phyloP scores from a whole-genome alignment of 2,113 vertebrate species.

The Pedetes capensis region DNA sequence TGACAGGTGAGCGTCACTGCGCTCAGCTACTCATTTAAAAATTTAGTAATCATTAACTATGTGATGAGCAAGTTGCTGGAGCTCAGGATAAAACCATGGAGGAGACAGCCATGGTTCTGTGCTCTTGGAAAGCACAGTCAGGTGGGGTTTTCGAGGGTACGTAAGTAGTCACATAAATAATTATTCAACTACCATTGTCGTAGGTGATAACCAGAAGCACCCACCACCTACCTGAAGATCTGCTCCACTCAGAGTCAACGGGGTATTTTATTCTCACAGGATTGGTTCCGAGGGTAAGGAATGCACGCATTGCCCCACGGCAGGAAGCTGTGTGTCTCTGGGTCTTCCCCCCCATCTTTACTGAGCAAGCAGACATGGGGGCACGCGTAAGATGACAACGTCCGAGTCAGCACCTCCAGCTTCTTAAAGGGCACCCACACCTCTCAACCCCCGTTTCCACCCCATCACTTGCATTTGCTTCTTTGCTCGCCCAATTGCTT shows the following conservation, averaged over 20 bases:
- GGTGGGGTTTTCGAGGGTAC: not conserved
- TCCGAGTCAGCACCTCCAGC: too few species aligned
- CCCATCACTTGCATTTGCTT: too few species aligned
- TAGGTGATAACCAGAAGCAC: not conserved
- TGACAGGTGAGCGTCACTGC: too few species aligned
- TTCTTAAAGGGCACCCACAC: too few species aligned
- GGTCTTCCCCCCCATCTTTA: too few species aligned
- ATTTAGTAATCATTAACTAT: not conserved
- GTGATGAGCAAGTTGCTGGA: not conserved
- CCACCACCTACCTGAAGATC: not conserved
- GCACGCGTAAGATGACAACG: too few species aligned
- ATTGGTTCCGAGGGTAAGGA: not conserved
- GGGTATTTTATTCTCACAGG: too few species aligned
- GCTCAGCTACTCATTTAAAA: not conserved
- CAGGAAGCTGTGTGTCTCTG: too few species aligned
- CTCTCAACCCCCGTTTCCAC: too few species aligned
- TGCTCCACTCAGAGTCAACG: not conserved
- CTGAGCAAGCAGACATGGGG: accelerated
- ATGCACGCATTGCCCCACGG: too few species aligned
- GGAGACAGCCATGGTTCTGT: not conserved
- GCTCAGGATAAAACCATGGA: not conserved
- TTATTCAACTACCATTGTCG: too few species aligned
- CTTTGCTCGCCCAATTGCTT: too few species aligned
- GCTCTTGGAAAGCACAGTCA: not conserved
- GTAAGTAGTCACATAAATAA: not conserved